These are phyloP conservation scores for Caenorhabditis inopinata DNA, from an alignment of 1,140 invertebrate genomes.

Conservation along the genomic window DNA sequence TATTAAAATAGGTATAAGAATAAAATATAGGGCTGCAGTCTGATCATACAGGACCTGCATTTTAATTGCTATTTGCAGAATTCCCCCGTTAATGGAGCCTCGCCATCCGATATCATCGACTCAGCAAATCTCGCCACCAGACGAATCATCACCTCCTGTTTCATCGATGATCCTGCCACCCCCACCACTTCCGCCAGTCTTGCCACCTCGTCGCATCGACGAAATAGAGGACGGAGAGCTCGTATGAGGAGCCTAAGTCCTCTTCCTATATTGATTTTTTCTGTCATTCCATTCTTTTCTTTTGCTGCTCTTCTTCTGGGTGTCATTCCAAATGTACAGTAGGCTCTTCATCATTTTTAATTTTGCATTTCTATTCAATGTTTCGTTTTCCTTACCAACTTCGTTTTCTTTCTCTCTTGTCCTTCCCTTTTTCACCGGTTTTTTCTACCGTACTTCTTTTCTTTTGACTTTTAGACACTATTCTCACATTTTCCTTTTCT, in stretches of 20 bases:
- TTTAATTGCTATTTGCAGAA: no score
- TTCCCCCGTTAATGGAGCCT: no score
- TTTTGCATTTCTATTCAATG: not conserved
- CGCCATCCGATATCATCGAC: not conserved
- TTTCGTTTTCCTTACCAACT: not conserved
- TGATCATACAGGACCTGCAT: no score
- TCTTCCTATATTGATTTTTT: not conserved
- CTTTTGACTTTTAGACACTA: not conserved
- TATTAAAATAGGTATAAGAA: no score
- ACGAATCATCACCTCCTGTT: not conserved
- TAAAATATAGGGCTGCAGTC: no score
- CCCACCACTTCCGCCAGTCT: not conserved
- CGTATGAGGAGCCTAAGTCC: not conserved
- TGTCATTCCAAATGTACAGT: not conserved
- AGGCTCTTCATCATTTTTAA: not conserved
- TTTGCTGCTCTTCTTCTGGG: not conserved
- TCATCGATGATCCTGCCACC: not conserved
- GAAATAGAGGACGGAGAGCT: conserved; percentile 4
- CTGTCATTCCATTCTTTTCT: not conserved
- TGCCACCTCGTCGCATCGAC: not conserved
- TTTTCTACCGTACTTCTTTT: not conserved
- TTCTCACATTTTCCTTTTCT: not conserved
- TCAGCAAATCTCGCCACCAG: not conserved
- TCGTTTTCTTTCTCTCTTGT: not conserved
- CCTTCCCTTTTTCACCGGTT: not conserved